A percentile compares a stretch with the other conserved stretches of the same genome.
Evolutionary conservation across 2,797 vertebrate species (phyloP).

Genomic region (Catamblyrhynchus diadema): DNA sequence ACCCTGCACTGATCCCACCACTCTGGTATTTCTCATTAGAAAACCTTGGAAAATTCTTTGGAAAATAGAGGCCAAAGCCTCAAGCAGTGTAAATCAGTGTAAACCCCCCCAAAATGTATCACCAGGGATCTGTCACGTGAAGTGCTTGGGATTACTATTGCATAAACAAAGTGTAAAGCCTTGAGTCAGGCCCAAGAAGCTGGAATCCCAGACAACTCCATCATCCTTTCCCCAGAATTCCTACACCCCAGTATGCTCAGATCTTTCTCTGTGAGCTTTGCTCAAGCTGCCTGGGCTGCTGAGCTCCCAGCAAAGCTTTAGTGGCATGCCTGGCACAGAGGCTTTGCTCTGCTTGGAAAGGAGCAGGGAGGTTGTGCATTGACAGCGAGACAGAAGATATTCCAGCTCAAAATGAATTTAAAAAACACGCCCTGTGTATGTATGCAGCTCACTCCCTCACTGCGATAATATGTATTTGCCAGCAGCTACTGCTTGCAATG

Average conservation of each 20-base stretch:
- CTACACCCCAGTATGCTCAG: neutral
- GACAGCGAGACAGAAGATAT: neutral
- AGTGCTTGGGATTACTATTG: conserved; percentile 10
- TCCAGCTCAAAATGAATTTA: neutral
- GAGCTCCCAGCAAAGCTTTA: neutral
- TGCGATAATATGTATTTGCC: neutral
- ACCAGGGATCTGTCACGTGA: conserved; percentile 19
- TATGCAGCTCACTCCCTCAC: neutral
- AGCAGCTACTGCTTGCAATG: neutral
- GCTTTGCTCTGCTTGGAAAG: neutral
- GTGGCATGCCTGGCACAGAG: neutral
- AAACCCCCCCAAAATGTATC: neutral
- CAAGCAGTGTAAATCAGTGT: neutral
- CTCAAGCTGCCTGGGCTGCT: neutral
- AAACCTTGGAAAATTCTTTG: conserved; percentile 43
- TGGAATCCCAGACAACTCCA: conserved; percentile 38
- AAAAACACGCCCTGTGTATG: neutral
- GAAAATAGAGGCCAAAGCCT: conserved; percentile 47
- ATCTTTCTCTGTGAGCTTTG: neutral
- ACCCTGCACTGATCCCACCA: neutral
- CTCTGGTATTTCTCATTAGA: conserved; percentile 43
- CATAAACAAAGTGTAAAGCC: conserved; percentile 51
- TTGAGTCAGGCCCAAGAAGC: conserved; percentile 13
- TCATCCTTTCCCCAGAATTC: conserved; percentile 15
- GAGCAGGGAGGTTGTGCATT: neutral